Evolutionary conservation across 2,888 invertebrate genomes (phyloP), one percentile per base, ranked within the genome.

Genomic region (Hedychridium roseum): DNA sequence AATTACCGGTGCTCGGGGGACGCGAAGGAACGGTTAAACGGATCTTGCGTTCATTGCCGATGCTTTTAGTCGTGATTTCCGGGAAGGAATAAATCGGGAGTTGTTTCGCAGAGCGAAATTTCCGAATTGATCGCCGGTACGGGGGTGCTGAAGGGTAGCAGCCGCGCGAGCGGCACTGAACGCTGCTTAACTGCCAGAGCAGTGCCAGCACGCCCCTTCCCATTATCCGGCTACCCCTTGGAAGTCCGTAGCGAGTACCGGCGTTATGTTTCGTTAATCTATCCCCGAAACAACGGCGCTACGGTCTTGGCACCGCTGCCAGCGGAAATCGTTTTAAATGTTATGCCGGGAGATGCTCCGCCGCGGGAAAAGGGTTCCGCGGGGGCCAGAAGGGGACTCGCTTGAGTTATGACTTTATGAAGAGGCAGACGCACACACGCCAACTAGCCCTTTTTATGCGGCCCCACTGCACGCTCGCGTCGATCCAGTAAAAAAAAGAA

Each of bases 281-380:
- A 76, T 76, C 75, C 73, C 70, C 71, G 74, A 76, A 76, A 76
- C 76, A 77, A 75, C 70, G 71, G 67, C 63, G 74, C 72, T 69
- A 70, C 68, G 73, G 70, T 75, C 72, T 77, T 77, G 77, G 77
- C 76, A 77, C 71, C 64, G 73, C 66, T 75, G 77, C 77, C 76
- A 76, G 76, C 73, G 76, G 76, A 77, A 77, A 77, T 77, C 76
- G 76, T 77, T 77, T 77, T 77, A 77, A 77, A 77, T 77, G 76
- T 75, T 77, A 74, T 73, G 72, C 70, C 70, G 74, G 72, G 75
- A 73, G 74, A 75, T 71, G 73, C 63, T 68, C 66, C 62, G 50
- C 21, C 9, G 9, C 23, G 23, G 5, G 23, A 9, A 9, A 9
- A 23, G 9, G 23, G 23, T 5, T 6, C 23, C 5, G 23, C 9